phyloP scores from a whole-genome alignment of 2,888 invertebrate genomes.

The Microctonus aethiopoides region DNA sequence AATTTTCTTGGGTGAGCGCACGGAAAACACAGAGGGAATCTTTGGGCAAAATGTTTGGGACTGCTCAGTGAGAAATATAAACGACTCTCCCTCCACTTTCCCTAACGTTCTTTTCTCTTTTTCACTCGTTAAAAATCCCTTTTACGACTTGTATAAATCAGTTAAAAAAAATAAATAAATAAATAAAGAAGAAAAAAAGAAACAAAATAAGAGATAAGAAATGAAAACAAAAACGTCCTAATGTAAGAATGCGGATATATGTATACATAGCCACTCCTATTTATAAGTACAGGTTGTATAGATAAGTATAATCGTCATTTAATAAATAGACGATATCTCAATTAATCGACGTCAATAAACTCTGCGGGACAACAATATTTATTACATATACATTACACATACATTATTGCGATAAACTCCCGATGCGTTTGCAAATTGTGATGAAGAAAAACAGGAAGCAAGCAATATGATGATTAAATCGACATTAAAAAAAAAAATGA shows the following conservation, averaged over 20 bases:
- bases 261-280: neutral
- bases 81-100: neutral
- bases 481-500: neutral
- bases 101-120: too few species aligned
- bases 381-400: neutral
- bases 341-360: constrained; percentile 13
- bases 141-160: neutral
- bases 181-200: neutral
- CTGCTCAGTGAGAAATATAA: neutral
- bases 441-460: neutral
- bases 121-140: neutral
- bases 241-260: constrained; percentile 13
- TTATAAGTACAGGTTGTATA: neutral
- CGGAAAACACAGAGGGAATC: neutral
- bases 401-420: neutral
- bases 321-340: constrained; percentile 1
- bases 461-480: neutral
- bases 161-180: neutral
- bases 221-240: neutral
- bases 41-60: constrained; percentile 3
- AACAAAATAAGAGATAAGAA: neutral
- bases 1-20: constrained; percentile 26
- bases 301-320: neutral
- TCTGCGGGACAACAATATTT: neutral
- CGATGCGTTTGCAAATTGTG: neutral